Conservation (phyloP, 2,888 invertebrate genomes). For the Ichneumoninae sp. region DNA sequence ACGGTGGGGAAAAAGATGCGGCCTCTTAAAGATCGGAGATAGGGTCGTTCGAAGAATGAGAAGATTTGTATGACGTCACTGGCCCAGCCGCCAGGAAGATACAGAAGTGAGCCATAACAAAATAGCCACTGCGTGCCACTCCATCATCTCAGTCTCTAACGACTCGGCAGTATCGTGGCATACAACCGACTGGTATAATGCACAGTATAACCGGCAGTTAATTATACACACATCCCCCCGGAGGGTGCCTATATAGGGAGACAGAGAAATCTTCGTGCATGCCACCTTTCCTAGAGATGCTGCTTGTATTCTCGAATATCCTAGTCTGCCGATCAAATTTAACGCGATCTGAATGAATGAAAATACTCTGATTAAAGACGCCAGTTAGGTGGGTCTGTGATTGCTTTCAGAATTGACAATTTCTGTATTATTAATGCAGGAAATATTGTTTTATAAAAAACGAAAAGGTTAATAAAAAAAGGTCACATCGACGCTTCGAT, state of each 20-base stretch:
- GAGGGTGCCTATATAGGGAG: slow-evolving; percentile 2
- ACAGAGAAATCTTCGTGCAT: slow-evolving; percentile 12
- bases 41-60: slow-evolving; percentile 31
- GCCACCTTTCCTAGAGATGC: slow-evolving; percentile 21
- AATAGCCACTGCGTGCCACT: slow-evolving; percentile 74
- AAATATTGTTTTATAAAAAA: no score
- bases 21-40: slow-evolving; percentile 31
- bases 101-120: slow-evolving; percentile 63
- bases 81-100: slow-evolving; percentile 6
- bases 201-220: slow-evolving; percentile 41
- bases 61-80: slow-evolving; percentile 6
- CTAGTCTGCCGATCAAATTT: neutral
- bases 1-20: slow-evolving; percentile 3
- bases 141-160: slow-evolving; percentile 70
- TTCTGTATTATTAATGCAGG: no score
- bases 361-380: neutral
- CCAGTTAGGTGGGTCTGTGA: no score
- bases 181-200: slow-evolving; percentile 28
- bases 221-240: slow-evolving; percentile 47
- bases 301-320: neutral
- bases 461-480: no score
- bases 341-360: neutral
- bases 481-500: no score
- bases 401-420: no score
- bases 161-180: slow-evolving; percentile 27